Conservation (phyloP, 2,888 invertebrate genomes). For the Drosophila eohydei region DNA sequence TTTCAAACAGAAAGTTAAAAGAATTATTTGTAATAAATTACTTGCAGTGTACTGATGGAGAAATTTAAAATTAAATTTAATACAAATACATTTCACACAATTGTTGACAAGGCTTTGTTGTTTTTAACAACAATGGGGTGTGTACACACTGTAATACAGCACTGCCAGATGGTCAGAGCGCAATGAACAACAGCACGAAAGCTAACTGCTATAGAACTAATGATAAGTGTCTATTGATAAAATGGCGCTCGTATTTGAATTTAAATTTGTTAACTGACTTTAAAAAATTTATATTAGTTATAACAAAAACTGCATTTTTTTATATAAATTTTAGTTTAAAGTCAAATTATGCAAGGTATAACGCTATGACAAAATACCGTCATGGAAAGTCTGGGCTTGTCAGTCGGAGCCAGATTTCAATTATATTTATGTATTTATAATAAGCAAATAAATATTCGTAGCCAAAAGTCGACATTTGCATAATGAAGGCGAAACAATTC, state of each 20-base stretch:
- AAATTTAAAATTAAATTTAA: neutral
- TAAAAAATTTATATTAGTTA: neutral
- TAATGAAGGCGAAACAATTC: slow-evolving; percentile 71
- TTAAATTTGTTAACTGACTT: neutral
- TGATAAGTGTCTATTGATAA: slow-evolving; percentile 12
- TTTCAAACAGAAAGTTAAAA: neutral
- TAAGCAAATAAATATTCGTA: slow-evolving; percentile 72
- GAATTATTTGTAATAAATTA: neutral
- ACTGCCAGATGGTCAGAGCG: slow-evolving; percentile 22
- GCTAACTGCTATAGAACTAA: slow-evolving; percentile 15
- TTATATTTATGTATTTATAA: slow-evolving; percentile 68
- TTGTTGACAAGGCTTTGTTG: neutral
- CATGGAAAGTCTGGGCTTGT: slow-evolving; percentile 35
- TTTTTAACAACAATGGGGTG: neutral
- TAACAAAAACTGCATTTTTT: neutral
- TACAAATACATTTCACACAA: no score
- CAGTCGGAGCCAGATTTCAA: slow-evolving; percentile 12
- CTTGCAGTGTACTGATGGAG: accelerated
- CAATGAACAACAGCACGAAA: neutral
- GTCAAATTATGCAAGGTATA: slow-evolving; percentile 1
- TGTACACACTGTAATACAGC: slow-evolving; percentile 34
- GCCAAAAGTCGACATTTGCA: slow-evolving; percentile 65
- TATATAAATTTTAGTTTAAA: neutral
- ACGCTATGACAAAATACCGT: neutral
- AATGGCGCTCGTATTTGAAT: slow-evolving; percentile 8